A percentile compares a stretch with the other conserved stretches of the same genome.
Evolutionary conservation across 2,797 vertebrate genomes (phyloP).

Genomic region (Cyprinella venusta): DNA sequence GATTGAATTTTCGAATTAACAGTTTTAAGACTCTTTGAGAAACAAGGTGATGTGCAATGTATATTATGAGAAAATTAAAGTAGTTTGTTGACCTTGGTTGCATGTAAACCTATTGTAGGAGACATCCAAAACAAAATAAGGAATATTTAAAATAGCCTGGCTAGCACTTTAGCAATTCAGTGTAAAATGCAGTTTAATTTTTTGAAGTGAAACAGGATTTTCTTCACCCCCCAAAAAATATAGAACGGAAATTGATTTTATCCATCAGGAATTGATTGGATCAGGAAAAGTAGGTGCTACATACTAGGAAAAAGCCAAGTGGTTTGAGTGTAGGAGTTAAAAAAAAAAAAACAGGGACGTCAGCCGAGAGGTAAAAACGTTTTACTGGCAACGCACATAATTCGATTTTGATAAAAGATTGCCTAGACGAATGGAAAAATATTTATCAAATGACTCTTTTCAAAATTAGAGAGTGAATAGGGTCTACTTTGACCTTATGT

Average conservation of each 20-base stretch:
- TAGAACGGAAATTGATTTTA: too few species aligned
- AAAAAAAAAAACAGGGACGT: neutral
- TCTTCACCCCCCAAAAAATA: neutral
- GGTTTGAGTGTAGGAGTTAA: neutral
- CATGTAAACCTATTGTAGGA: neutral
- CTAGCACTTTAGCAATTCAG: too few species aligned
- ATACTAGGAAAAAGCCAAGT: neutral
- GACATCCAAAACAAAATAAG: neutral
- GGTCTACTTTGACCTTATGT: neutral
- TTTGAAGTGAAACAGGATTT: neutral
- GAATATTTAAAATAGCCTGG: neutral
- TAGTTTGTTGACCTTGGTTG: neutral
- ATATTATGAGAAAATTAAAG: neutral
- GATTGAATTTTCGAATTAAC: neutral
- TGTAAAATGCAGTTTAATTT: neutral
- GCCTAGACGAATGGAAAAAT: neutral
- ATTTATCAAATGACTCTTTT: neutral
- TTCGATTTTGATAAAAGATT: neutral
- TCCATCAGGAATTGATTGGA: neutral
- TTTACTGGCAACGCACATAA: neutral
- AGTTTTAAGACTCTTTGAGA: neutral
- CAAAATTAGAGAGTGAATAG: slow-evolving; percentile 6
- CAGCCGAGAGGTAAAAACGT: neutral
- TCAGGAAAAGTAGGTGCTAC: neutral
- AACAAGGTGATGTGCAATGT: neutral